These are phyloP conservation scores for Podiceps cristatus DNA, from an alignment of 2,113 vertebrate genomes.

Conservation along the genomic window DNA sequence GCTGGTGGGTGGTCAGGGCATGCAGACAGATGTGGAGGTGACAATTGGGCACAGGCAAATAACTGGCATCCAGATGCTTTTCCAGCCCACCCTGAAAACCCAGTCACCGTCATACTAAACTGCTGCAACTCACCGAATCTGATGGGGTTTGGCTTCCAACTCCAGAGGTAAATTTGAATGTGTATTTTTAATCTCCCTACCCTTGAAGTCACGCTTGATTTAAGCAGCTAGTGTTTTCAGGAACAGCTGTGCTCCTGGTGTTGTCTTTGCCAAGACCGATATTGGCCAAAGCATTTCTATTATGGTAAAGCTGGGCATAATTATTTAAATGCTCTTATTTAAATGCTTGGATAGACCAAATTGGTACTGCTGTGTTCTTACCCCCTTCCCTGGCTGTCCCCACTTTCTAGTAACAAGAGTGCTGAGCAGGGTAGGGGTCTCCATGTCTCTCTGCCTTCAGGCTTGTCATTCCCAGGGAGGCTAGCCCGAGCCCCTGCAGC, in stretches of 20 bases:
- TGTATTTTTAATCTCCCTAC: background rate
- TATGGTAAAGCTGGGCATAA: background rate
- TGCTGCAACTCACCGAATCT: background rate
- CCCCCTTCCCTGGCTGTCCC: background rate
- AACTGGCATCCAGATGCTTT: background rate
- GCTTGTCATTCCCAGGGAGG: background rate
- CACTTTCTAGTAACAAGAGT: background rate
- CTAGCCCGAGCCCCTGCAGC: background rate
- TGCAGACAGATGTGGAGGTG: background rate
- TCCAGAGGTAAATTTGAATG: background rate
- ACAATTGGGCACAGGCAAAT: background rate
- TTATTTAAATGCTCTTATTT: background rate
- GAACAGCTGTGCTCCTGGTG: background rate
- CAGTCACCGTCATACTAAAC: background rate
- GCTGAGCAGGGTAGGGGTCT: background rate
- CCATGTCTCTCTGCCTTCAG: background rate
- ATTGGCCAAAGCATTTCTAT: background rate
- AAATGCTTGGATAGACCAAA: background rate
- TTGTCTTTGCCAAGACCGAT: background rate
- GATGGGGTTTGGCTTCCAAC: background rate
- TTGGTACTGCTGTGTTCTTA: fast-evolving
- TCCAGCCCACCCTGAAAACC: background rate
- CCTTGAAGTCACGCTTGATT: background rate
- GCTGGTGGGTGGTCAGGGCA: background rate
- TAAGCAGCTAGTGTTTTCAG: background rate